Evolutionary conservation across 2,888 invertebrate species (phyloP), one percentile per base, ranked within the genome.

Genomic region (Branchipolynoe longqiensis): DNA sequence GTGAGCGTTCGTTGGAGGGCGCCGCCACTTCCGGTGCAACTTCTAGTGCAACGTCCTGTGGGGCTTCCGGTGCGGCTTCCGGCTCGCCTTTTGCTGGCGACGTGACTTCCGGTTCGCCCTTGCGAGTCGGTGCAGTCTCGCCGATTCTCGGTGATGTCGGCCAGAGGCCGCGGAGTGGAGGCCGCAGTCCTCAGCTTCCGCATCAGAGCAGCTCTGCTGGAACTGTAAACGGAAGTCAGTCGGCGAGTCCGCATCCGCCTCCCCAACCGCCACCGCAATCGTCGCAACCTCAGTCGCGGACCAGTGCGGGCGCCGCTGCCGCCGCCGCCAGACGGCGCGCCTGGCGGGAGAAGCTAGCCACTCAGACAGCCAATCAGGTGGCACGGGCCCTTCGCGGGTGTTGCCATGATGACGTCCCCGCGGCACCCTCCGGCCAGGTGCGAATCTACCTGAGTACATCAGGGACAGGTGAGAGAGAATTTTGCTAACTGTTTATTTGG

Each of bases 371-470:
- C 36, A 38, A 69, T 3, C 36, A 69, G 69, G 69, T 69, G 2
- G n/a, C 18, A 2, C 36, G 3, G 1, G 69, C n/a, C 38, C 69
- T 69, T n/a, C 69, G 38, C 36, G 69, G 69, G 3, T 33, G 69
- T 33, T 69, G 38, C 38, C 69, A 33, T 38, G 69, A 38, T 6
- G 25, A 33, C 69, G 22, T 36, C 0, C 69, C 38, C 2, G 69
- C 18, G 33, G 14, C 36, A 38, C 69, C 69, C 36, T 69, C 69
- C 0, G 18, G 36, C 0, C 69, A 69, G 69, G 69, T 69, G 36
- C 33, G 69, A 38, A 33, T 69, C 3, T 69, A 69, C 69, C 69
- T 69, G 33, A 69, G 69, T n/a, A n/a, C 36, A 36, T 36, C 69
- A 33, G 69, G 36, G 1, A 36, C 8, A 38, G 69, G 69, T 69